Base-by-base conservation (phyloP, 2,113 vertebrate genomes). In the Gadus macrocephalus region DNA sequence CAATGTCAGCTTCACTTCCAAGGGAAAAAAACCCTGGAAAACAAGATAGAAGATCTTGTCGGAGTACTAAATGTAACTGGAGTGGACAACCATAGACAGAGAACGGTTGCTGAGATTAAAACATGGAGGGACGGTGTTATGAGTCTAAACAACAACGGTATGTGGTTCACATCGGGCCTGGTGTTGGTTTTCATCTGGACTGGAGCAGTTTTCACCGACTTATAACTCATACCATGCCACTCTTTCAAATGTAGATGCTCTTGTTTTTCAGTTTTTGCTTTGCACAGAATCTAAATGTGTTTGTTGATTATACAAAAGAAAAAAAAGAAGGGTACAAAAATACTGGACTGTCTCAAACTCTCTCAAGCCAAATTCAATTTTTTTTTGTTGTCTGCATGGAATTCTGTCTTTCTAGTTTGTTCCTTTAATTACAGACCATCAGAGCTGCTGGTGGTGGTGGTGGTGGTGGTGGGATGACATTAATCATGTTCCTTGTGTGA, bases 361-460 rank as follows among this genome's bases (percentile, higher is more conserved):
- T 76, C 74, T 73, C 28, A 85, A 85, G 68, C 86, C 79, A 85
- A 86, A 87, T 75, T 65, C 78, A 78, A 74, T 69, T 65, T 74
- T 78, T 70, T 83, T 79, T 75, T 84, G 83, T 66, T 69, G 70
- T 81, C 80, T 84, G 78, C 83, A 80, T 79, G 80, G 75, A 73
- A 62, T 86, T 70, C 76, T 64, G 70, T 71, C 11, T 5, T 72
- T 62, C 49, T 74, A 78, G 66, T 79, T 74, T 65, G 56, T 85
- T 80, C 85, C 86, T 85, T 89, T 90, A 85, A 83, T 79, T 75
- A 76, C 68, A 78, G 72, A 66, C 79, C 27, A 80, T 79, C 79
- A 85, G 81, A 85, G 80, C 79, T 31, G 55, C 79, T 86, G 81
- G 80, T 31, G 68, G 81, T 86, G 81, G 80, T 31, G 16, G 68